These are phyloP conservation scores for Echiichthys vipera DNA, from an alignment of 2,797 vertebrate genomes.

Conservation along the genomic window DNA sequence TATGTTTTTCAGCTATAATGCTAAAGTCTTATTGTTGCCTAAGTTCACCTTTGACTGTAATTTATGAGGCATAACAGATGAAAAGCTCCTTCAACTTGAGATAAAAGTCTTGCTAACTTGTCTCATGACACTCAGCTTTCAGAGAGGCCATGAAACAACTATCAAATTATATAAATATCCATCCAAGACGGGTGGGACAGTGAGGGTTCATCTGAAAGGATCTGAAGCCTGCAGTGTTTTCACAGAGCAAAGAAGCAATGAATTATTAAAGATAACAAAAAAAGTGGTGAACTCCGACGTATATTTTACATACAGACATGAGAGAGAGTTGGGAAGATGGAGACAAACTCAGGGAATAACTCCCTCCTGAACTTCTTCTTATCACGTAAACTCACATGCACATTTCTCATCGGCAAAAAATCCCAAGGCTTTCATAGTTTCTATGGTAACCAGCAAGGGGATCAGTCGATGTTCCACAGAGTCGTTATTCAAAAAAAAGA, in stretches of 20 bases:
- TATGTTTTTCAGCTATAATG: neutral
- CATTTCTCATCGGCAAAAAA: neutral
- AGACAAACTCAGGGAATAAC: too few species aligned
- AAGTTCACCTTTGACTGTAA: slow-evolving; percentile 11
- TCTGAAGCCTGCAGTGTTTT: slow-evolving; percentile 17
- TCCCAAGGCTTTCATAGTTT: slow-evolving; percentile 30
- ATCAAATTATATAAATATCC: slow-evolving; percentile 12
- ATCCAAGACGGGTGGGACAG: neutral
- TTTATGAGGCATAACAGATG: neutral
- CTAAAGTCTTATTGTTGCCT: neutral
- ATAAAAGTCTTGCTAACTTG: slow-evolving; percentile 38
- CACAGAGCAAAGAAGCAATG: slow-evolving; percentile 24
- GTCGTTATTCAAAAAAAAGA: slow-evolving; percentile 6
- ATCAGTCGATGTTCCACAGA: slow-evolving; percentile 14
- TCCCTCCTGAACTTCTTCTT: neutral
- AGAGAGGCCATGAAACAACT: slow-evolving; percentile 14
- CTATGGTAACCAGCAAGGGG: slow-evolving; percentile 27
- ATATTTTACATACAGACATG: slow-evolving; percentile 18
- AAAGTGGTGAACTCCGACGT: slow-evolving; percentile 3
- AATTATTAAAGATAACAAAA: slow-evolving; percentile 38
- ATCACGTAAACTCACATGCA: neutral
- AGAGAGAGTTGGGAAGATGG: neutral
- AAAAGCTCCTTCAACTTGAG: slow-evolving; percentile 35
- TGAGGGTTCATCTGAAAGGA: slow-evolving; percentile 5
- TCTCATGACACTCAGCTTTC: slow-evolving; percentile 29